Evolutionary conservation across 2,113 vertebrate species (phyloP).

Genomic region (Amazona guildingii): DNA sequence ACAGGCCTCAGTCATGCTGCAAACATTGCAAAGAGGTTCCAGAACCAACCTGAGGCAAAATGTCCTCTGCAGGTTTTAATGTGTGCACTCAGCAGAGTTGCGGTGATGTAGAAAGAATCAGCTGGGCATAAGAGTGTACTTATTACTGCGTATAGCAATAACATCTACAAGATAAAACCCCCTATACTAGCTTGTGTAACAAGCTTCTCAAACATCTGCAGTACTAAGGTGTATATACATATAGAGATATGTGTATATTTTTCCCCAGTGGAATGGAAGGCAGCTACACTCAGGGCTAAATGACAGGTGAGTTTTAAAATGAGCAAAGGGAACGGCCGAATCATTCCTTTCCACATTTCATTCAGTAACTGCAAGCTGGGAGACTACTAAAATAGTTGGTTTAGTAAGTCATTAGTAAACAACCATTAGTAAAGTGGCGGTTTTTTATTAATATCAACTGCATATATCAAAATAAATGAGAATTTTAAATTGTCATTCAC

Average conservation of each 20-base stretch:
- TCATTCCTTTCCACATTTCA: not conserved
- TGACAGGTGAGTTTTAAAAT: not conserved
- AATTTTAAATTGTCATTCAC: not conserved
- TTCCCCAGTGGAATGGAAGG: not conserved
- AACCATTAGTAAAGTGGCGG: not conserved
- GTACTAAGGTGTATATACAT: not conserved
- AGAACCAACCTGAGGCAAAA: not conserved
- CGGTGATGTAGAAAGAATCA: not conserved
- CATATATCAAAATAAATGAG: fast-evolving
- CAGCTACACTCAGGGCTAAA: not conserved
- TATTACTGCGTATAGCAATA: not conserved
- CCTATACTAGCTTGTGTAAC: not conserved
- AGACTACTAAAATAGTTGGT: too few species aligned
- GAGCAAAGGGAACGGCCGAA: not conserved
- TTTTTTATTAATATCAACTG: not conserved
- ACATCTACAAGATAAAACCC: too few species aligned
- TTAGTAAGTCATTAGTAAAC: not conserved
- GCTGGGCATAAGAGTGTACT: not conserved
- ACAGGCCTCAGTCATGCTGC: not conserved
- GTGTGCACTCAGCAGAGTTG: fast-evolving
- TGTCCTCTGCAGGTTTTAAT: not conserved
- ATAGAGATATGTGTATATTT: not conserved
- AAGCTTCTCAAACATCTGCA: not conserved
- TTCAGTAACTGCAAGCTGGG: not conserved
- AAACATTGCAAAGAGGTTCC: fast-evolving